Conservation (phyloP, 2,797 vertebrate species). For the Micromesistius poutassou region DNA sequence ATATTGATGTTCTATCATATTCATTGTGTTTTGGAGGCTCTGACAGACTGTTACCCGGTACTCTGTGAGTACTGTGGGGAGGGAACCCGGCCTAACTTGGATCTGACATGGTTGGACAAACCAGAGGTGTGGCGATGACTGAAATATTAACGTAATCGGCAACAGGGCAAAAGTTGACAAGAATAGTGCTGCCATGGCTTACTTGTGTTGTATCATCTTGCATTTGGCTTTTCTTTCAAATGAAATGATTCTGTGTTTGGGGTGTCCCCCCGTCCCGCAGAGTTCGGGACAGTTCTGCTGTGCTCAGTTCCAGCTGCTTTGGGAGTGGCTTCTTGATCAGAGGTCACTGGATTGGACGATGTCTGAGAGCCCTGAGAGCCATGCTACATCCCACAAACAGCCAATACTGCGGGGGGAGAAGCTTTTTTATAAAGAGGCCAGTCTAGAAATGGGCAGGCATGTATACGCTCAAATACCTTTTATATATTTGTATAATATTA, state of each 20-base stretch:
- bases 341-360: conserved; percentile 26
- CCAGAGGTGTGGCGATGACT: conserved; percentile 42
- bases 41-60: conserved; percentile 18
- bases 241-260: not conserved
- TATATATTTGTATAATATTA: not conserved
- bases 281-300: conserved; percentile 57
- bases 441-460: conserved; percentile 11
- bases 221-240: not conserved
- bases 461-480: conserved; percentile 33
- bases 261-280: conserved; percentile 13
- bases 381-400: not conserved
- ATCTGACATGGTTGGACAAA: conserved; percentile 15
- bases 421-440: not conserved
- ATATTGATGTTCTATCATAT: not conserved
- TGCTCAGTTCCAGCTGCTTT: conserved; percentile 42
- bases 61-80: conserved; percentile 65
- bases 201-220: not conserved
- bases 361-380: not conserved
- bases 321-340: conserved; percentile 40
- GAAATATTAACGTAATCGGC: not conserved
- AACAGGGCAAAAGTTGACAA: too few species aligned
- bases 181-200: not conserved
- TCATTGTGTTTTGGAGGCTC: conserved; percentile 1
- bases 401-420: conserved; percentile 20
- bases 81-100: conserved; percentile 43